Conservation (phyloP, 1,140 invertebrate genomes). For the Drosophila leontia region DNA sequence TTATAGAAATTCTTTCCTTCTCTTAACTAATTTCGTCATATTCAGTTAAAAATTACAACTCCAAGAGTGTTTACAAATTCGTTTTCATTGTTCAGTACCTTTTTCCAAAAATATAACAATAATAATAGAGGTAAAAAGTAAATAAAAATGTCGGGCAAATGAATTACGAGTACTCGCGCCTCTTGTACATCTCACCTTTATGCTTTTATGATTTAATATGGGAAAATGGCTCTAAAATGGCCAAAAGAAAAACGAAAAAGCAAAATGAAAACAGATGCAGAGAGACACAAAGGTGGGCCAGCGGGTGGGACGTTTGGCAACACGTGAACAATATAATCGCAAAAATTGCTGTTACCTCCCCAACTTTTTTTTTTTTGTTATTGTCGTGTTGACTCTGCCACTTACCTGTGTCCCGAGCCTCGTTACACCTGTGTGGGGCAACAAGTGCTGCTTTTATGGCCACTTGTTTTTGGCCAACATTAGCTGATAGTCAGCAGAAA, state of each 20-base stretch:
- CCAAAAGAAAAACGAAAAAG: conserved; percentile 14
- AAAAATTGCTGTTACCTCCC: conserved; percentile 41
- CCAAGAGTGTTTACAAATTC: not conserved
- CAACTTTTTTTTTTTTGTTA: conserved; percentile 10
- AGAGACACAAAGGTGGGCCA: conserved; percentile 14
- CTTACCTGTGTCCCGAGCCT: conserved; percentile 48
- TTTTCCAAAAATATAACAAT: conserved; percentile 27
- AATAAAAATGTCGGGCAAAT: conserved; percentile 38
- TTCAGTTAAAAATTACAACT: not conserved
- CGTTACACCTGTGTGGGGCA: conserved; percentile 33
- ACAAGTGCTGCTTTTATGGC: conserved; percentile 50
- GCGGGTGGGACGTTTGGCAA: conserved; percentile 28
- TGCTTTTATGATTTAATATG: conserved; percentile 65
- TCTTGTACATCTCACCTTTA: conserved; percentile 44
- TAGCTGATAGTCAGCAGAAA: conserved; percentile 13
- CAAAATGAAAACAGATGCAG: conserved; percentile 46
- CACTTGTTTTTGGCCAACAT: conserved; percentile 30
- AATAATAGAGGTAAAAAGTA: conserved; percentile 54
- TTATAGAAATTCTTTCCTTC: too few relatives aligned
- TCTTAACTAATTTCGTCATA: not conserved
- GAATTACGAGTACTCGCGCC: conserved; percentile 41
- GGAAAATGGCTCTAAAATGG: conserved; percentile 51
- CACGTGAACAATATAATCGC: conserved; percentile 65
- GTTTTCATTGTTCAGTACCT: too few relatives aligned
- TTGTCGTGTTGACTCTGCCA: conserved; percentile 48